Base-by-base conservation (phyloP, 1,140 invertebrate genomes). In the Cyphomyrmex costatus region DNA sequence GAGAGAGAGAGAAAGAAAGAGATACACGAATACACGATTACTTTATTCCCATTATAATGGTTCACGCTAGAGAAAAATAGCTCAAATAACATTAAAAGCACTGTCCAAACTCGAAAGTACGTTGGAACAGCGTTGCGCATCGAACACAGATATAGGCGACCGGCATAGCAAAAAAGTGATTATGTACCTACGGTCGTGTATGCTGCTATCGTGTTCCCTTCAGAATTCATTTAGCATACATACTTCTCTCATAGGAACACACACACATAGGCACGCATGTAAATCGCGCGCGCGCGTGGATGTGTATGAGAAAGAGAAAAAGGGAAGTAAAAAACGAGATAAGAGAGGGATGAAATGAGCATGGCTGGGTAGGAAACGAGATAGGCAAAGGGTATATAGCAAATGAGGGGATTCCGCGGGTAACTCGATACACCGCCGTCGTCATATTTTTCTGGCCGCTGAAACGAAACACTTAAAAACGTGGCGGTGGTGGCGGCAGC, bases 381-480 rank as follows among this genome's bases (percentile, higher is more conserved):
- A 73, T 73, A 60, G 79, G 68, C 24, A 46, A 74, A 46, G 79
- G 68, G 24, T 73, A n/a, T n/a, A n/a, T n/a, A 74, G 68, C 36
- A 83, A 83, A 83, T 74, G 66, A 74, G 79, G 53, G 79, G 66
- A 83, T 83, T 83, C 36, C 70, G 61, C 70, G n/a, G 87, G 56
- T 56, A 80, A 80, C 77, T 89, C 77, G 87, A 86, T 86, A 84
- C 73, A 78, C 71, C 79, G 36, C 70, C 78, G 63, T 79, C 42
- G 53, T 61, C 84, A 88, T 89, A 89, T 89, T 88, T 65, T 83
- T 80, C 60, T 27, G 21, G n/a, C 12, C 58, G 82, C 71, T 91
- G 86, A 88, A 92, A 90, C 91, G 90, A 91, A 93, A 92, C 88
- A 91, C 88, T 93, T 93, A 90, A 91, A n/a, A 92, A 92, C 90